A percentile compares a stretch with the other conserved stretches of the same genome.
phyloP scores from a whole-genome alignment of 1,140 invertebrate genomes.

The Drosophila oshimai region DNA sequence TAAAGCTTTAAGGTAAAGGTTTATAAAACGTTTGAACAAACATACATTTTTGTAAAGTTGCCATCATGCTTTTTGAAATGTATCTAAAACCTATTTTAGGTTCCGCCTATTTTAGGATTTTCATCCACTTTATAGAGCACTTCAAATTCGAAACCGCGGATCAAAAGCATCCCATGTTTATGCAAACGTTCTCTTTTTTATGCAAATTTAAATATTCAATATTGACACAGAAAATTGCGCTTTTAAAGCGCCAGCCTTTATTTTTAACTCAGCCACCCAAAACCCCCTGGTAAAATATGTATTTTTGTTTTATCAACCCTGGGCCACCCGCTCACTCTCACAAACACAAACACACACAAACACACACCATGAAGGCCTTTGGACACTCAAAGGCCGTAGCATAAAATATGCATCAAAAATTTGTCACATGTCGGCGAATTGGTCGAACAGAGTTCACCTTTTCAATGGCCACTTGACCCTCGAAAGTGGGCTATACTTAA shows the following conservation, averaged over 20 bases:
- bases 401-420: conserved; percentile 79
- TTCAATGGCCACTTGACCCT: conserved; percentile 76
- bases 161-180: neutral
- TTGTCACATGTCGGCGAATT: conserved; percentile 66
- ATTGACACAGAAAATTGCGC: conserved; percentile 65
- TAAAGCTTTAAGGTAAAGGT: too few relatives aligned
- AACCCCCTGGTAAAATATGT: conserved; percentile 23
- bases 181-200: conserved; percentile 25
- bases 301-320: conserved; percentile 33
- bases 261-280: conserved; percentile 7
- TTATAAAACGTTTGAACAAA: too few relatives aligned
- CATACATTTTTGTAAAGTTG: too few relatives aligned
- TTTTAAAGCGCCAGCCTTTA: conserved; percentile 47
- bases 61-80: too few relatives aligned
- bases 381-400: conserved; percentile 19
- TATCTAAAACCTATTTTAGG: too few relatives aligned
- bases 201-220: conserved; percentile 63
- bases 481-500: conserved; percentile 19
- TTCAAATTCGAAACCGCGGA: neutral
- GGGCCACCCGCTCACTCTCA: neutral
- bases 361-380: conserved; percentile 13
- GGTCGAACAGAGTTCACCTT: conserved; percentile 67
- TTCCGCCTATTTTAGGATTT: neutral
- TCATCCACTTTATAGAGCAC: neutral
- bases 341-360: neutral